These are phyloP conservation scores for Cepaea nemoralis DNA, from an alignment of 1,140 invertebrate species.

Conservation along the genomic window DNA sequence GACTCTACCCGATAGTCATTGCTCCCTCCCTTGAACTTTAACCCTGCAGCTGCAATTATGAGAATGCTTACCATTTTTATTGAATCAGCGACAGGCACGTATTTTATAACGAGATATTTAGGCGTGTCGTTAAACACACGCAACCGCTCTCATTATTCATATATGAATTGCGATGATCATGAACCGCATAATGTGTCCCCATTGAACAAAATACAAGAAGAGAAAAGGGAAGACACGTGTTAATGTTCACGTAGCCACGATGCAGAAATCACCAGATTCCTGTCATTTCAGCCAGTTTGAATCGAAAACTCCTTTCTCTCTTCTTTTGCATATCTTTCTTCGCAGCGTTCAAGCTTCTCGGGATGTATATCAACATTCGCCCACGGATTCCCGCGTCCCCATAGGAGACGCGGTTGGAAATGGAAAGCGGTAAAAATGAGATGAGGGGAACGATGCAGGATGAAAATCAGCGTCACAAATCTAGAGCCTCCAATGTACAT, in stretches of 20 bases:
- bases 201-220: neutral
- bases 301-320: neutral
- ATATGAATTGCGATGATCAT: no score
- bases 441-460: neutral
- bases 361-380: neutral
- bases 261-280: neutral
- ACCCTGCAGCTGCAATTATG: no score
- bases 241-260: neutral
- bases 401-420: neutral
- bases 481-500: conserved; percentile 25
- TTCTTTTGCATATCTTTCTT: neutral
- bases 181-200: no score
- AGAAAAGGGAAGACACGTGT: neutral
- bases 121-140: no score
- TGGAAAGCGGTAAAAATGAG: neutral
- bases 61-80: no score
- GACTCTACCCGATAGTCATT: no score
- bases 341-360: neutral
- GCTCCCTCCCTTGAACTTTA: no score
- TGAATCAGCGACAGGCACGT: no score
- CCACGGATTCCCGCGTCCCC: neutral
- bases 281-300: neutral
- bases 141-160: no score
- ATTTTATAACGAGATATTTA: no score
- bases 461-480: conserved; percentile 36